Evolutionary conservation across 2,797 vertebrate species (phyloP).

Genomic region (Aythya fuligula): DNA sequence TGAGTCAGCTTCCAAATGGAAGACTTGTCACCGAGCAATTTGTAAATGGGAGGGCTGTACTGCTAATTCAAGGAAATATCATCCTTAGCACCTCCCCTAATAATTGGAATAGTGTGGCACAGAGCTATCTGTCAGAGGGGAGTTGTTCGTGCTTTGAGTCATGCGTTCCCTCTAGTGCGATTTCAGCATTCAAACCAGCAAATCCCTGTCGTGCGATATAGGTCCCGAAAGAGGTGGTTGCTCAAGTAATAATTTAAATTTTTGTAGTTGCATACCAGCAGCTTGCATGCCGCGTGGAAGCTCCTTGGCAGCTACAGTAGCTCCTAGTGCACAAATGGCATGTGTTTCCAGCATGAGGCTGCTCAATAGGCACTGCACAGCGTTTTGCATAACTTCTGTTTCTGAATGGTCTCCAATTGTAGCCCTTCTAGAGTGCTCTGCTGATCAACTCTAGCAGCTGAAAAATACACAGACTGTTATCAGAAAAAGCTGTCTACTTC

Average conservation of each 20-base stretch:
- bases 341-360: background rate
- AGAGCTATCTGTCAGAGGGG: background rate
- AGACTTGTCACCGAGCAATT: constrained; percentile 39
- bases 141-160: background rate
- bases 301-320: constrained; percentile 25
- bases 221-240: background rate
- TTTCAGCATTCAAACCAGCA: background rate
- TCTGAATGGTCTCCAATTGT: background rate
- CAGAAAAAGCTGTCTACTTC: background rate
- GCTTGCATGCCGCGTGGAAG: background rate
- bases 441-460: background rate
- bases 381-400: background rate
- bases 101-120: constrained; percentile 12
- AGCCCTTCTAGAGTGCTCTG: background rate
- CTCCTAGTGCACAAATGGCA: background rate
- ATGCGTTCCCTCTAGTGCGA: background rate
- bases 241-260: background rate
- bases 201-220: background rate
- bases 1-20: constrained; percentile 54
- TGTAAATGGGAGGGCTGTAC: constrained; percentile 41
- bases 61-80: constrained; percentile 43
- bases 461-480: background rate
- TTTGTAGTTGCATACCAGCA: background rate
- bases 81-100: constrained; percentile 1
- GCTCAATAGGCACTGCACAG: background rate